phyloP scores from a whole-genome alignment of 2,797 vertebrate species.

The Acanthurus tractus region DNA sequence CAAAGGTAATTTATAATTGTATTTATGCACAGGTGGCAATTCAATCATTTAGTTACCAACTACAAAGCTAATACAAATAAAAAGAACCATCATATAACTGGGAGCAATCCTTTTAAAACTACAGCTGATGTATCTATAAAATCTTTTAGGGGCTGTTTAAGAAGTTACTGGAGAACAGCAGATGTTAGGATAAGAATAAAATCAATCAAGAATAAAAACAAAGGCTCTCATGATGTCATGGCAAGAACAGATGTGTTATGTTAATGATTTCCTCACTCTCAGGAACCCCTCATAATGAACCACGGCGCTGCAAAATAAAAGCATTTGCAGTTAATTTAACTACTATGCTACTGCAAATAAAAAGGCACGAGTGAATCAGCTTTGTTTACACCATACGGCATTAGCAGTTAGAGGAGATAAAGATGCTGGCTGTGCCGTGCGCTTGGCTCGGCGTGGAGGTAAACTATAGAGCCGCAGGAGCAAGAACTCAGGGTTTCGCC shows the following conservation, averaged over 20 bases:
- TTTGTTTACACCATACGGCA: slow-evolving; percentile 31
- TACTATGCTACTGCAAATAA: slow-evolving; percentile 35
- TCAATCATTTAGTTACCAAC: too few species aligned
- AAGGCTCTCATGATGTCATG: slow-evolving; percentile 35
- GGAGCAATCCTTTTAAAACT: background rate
- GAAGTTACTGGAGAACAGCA: slow-evolving; percentile 19
- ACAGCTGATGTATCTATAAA: background rate
- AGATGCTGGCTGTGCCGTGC: slow-evolving; percentile 34
- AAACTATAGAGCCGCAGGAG: slow-evolving; percentile 30
- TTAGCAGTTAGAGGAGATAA: slow-evolving; percentile 32
- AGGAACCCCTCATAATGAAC: slow-evolving; percentile 38
- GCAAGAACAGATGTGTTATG: slow-evolving; percentile 44
- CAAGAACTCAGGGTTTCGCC: slow-evolving; percentile 13
- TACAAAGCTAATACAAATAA: too few species aligned
- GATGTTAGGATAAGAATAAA: slow-evolving; percentile 33
- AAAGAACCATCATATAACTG: background rate
- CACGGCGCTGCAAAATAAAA: slow-evolving; percentile 31
- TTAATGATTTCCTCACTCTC: slow-evolving; percentile 41
- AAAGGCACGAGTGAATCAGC: slow-evolving; percentile 17
- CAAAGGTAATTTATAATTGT: background rate
- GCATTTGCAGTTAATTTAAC: slow-evolving; percentile 33
- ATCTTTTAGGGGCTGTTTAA: background rate
- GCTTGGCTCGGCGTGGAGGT: slow-evolving; percentile 22
- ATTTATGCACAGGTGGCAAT: background rate
- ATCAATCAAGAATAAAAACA: slow-evolving; percentile 32